phyloP scores from a whole-genome alignment of 2,888 invertebrate genomes.

The Leptinotarsa rubiginosa region DNA sequence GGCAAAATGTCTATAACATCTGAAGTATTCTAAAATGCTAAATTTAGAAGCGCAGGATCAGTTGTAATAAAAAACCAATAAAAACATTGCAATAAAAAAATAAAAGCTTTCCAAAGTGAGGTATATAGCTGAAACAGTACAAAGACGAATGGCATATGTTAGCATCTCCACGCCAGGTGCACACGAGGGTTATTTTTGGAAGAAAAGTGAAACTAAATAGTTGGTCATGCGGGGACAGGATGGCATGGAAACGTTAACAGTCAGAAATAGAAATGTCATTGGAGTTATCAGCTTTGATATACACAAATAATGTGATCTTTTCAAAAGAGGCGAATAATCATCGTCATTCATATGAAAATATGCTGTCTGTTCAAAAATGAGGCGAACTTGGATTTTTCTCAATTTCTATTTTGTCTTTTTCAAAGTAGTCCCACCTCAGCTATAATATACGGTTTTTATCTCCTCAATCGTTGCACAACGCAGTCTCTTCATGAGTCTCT shows the following conservation, averaged over 20 bases:
- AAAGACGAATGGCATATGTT: conserved; percentile 45
- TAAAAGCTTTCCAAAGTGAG: conserved; percentile 30
- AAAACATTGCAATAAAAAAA: conserved; percentile 33
- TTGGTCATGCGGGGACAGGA: conserved; percentile 19
- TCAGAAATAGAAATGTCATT: conserved; percentile 13
- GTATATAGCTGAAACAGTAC: conserved; percentile 35
- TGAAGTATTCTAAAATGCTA: conserved; percentile 21
- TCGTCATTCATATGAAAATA: too few relatives aligned
- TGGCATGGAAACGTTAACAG: conserved; percentile 13
- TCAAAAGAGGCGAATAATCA: too few relatives aligned
- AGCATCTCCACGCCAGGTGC: conserved; percentile 42
- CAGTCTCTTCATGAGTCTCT: too few relatives aligned
- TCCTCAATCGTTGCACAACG: too few relatives aligned
- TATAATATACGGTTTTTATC: too few relatives aligned
- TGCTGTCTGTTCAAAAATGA: too few relatives aligned
- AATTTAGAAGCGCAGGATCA: conserved; percentile 38
- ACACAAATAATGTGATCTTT: too few relatives aligned
- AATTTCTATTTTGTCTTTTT: too few relatives aligned
- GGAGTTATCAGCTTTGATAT: background rate
- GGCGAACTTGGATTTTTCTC: too few relatives aligned
- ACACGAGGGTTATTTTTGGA: conserved; percentile 37
- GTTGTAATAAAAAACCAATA: conserved; percentile 35
- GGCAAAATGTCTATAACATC: background rate
- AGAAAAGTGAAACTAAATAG: conserved; percentile 35
- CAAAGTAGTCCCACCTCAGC: too few relatives aligned